Percentiles rank a stretch among this genome's conserved stretches.
Conservation (phyloP, 2,888 invertebrate genomes). For the Eupithecia centaureata region DNA sequence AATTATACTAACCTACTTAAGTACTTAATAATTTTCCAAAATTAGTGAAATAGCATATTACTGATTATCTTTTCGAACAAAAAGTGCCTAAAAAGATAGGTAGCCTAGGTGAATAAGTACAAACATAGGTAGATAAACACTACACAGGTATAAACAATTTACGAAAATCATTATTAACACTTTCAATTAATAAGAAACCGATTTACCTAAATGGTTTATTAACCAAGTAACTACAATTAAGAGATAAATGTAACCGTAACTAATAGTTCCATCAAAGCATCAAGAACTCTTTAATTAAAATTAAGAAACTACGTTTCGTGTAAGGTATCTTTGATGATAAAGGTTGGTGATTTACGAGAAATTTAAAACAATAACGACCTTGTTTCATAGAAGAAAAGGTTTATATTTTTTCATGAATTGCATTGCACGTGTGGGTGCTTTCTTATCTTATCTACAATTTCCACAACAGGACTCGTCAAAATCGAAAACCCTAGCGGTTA, state of each 20-base stretch:
- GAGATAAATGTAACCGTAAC: conserved; percentile 52
- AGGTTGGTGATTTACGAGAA: neutral
- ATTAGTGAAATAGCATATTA: no score
- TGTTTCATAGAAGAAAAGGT: conserved; percentile 4
- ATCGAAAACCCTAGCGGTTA: conserved; percentile 54
- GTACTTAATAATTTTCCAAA: no score
- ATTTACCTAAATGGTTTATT: conserved; percentile 13
- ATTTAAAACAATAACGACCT: neutral
- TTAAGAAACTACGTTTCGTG: conserved; percentile 5
- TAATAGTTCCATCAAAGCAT: conserved; percentile 53
- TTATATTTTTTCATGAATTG: conserved; percentile 49
- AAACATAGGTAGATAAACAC: neutral
- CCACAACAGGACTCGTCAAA: conserved; percentile 31
- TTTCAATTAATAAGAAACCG: conserved; percentile 11
- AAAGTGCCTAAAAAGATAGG: neutral
- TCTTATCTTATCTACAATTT: conserved; percentile 62
- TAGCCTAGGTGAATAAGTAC: neutral
- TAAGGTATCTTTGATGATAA: conserved; percentile 16
- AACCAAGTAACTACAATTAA: conserved; percentile 35
- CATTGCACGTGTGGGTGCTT: conserved; percentile 52
- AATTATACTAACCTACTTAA: no score
- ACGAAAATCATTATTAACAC: conserved; percentile 7
- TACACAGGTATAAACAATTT: neutral
- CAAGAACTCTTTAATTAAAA: conserved; percentile 29
- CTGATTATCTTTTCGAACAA: neutral